A percentile compares a stretch with the other conserved stretches of the same genome.
phyloP scores from a whole-genome alignment of 2,888 invertebrate genomes.

The Chymomyza procnemis region DNA sequence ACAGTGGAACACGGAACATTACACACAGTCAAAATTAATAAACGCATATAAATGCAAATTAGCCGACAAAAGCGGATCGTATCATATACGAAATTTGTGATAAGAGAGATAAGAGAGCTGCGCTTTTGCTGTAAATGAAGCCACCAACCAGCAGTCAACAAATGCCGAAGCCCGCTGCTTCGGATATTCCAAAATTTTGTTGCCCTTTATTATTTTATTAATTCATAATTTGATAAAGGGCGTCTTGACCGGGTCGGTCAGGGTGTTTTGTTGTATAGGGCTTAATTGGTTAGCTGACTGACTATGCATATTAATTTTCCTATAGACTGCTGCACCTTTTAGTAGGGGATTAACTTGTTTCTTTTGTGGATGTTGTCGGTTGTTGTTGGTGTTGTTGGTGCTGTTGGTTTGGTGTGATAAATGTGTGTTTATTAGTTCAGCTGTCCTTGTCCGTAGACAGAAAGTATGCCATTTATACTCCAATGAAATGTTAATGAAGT shows the following conservation, averaged over 20 bases:
- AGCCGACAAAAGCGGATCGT: slow-evolving; percentile 20
- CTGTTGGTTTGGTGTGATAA: slow-evolving; percentile 46
- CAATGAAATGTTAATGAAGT: slow-evolving; percentile 63
- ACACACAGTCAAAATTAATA: slow-evolving; percentile 5
- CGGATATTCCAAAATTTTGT: slow-evolving; percentile 27
- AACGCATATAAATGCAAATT: slow-evolving; percentile 38
- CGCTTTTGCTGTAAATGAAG: slow-evolving; percentile 18
- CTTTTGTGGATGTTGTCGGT: slow-evolving; percentile 19
- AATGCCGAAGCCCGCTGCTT: slow-evolving; percentile 2
- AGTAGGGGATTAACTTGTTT: slow-evolving; percentile 61
- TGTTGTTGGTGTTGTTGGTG: slow-evolving; percentile 6
- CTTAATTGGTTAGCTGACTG: slow-evolving; percentile 11
- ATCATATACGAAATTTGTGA: slow-evolving; percentile 5
- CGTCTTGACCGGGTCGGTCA: not conserved
- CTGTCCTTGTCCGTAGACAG: slow-evolving; percentile 24
- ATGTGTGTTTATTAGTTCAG: slow-evolving; percentile 43
- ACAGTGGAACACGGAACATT: not conserved
- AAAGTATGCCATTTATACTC: slow-evolving; percentile 6
- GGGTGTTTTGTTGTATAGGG: not conserved
- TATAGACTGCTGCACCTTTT: slow-evolving; percentile 50
- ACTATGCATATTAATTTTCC: slow-evolving; percentile 22
- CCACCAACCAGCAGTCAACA: slow-evolving; percentile 22
- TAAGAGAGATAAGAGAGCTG: slow-evolving; percentile 8
- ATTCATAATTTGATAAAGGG: slow-evolving; percentile 52
- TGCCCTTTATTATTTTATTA: slow-evolving; percentile 59